Evolutionary conservation across 2,797 vertebrate species (phyloP).

Genomic region (Fringilla coelebs): DNA sequence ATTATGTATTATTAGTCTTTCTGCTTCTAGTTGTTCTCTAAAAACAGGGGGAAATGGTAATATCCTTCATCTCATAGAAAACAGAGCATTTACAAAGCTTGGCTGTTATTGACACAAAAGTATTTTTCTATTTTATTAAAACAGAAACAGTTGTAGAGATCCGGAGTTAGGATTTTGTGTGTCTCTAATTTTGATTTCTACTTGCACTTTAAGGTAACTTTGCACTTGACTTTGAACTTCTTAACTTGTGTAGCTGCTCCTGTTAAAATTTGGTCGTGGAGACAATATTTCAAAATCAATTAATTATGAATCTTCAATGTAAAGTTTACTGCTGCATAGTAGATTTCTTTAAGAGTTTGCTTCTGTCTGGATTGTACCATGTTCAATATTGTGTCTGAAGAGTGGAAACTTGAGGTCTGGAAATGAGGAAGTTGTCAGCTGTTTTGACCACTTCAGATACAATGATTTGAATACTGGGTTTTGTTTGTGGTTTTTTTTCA

Average conservation of each 20-base stretch:
- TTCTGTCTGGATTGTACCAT: background rate
- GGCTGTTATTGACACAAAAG: background rate
- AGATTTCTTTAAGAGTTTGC: background rate
- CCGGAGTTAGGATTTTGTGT: background rate
- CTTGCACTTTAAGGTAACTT: background rate
- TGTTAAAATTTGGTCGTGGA: background rate
- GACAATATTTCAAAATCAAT: background rate
- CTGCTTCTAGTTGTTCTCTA: background rate
- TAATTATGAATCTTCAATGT: background rate
- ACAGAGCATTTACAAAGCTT: background rate
- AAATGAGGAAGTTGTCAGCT: background rate
- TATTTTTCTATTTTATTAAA: background rate
- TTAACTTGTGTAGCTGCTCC: background rate
- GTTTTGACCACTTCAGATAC: background rate
- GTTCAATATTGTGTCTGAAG: background rate
- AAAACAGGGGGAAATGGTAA: background rate
- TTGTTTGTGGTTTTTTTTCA: background rate
- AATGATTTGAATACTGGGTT: fast-evolving
- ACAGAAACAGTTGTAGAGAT: background rate
- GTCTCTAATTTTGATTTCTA: background rate
- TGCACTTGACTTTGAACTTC: background rate
- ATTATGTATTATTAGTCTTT: background rate
- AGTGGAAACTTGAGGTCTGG: background rate
- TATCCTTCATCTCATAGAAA: background rate
- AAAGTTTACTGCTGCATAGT: background rate